Evolutionary conservation across 2,113 vertebrate genomes (phyloP).

Genomic region (Hydrolagus affinis): DNA sequence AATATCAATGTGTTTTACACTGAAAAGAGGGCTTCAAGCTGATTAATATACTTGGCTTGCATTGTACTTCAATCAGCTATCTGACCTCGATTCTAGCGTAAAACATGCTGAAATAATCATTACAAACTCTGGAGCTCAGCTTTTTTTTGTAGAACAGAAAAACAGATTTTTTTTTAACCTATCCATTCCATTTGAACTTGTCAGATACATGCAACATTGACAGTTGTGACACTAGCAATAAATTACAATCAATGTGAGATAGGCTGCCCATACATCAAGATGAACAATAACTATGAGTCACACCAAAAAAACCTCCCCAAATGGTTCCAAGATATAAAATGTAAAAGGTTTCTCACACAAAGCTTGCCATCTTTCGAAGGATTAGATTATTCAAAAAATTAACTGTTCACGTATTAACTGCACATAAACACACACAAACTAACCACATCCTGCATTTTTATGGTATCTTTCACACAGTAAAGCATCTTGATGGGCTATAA

Average conservation of each 20-base stretch:
- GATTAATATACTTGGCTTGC: background rate
- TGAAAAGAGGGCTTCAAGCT: background rate
- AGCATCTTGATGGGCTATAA: too few relatives aligned
- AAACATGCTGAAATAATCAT: background rate
- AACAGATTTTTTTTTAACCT: too few relatives aligned
- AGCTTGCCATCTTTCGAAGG: background rate
- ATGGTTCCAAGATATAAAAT: background rate
- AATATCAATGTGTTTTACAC: background rate
- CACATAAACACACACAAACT: too few relatives aligned
- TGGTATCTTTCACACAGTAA: too few relatives aligned
- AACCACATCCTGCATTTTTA: too few relatives aligned
- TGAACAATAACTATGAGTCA: background rate
- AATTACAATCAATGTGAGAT: background rate
- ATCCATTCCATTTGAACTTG: too few relatives aligned
- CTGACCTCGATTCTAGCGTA: background rate
- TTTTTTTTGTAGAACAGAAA: background rate
- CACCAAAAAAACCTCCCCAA: too few relatives aligned
- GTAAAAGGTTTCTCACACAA: background rate
- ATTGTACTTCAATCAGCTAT: background rate
- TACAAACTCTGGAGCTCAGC: background rate
- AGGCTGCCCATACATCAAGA: background rate
- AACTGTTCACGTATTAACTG: too few relatives aligned
- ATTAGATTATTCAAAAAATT: too few relatives aligned
- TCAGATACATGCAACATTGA: background rate
- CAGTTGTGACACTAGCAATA: constrained; percentile 1